phyloP scores from a whole-genome alignment of 2,113 vertebrate genomes.

The Onychostoma macrolepis region DNA sequence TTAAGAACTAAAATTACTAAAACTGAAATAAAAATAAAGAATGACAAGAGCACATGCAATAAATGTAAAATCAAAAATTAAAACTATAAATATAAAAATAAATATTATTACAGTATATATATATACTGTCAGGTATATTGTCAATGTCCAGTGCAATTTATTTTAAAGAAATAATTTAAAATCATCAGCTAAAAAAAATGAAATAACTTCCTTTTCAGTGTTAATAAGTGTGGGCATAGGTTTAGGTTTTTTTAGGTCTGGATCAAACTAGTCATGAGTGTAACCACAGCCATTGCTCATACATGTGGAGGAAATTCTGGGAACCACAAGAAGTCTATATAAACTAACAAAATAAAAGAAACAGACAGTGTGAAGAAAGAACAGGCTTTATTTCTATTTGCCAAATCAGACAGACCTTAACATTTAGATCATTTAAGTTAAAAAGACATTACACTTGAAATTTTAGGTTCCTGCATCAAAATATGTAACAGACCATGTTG shows the following conservation, averaged over 20 bases:
- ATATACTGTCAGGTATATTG: not conserved
- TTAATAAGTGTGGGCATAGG: not conserved
- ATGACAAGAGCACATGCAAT: not conserved
- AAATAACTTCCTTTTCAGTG: not conserved
- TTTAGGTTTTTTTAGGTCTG: not conserved
- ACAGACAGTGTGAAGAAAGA: slow-evolving; percentile 57
- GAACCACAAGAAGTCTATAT: not conserved
- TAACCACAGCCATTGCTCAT: not conserved
- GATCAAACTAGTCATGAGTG: not conserved
- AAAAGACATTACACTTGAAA: slow-evolving; percentile 50
- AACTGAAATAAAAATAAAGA: not conserved
- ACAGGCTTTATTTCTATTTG: slow-evolving; percentile 65
- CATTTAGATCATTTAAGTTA: slow-evolving; percentile 57
- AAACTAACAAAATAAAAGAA: not conserved
- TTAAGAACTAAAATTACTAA: not conserved
- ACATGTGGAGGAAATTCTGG: not conserved
- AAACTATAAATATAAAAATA: too few relatives aligned
- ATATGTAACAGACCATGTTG: slow-evolving; percentile 36
- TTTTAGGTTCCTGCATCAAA: slow-evolving; percentile 28
- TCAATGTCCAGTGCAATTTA: not conserved
- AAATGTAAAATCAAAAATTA: not conserved
- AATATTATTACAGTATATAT: too few relatives aligned
- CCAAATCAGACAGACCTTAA: slow-evolving; percentile 63
- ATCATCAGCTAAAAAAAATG: not conserved
- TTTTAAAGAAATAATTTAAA: not conserved